These are phyloP conservation scores for Tanaodytes sp. DNA, from an alignment of 2,888 invertebrate species.

Conservation along the genomic window DNA sequence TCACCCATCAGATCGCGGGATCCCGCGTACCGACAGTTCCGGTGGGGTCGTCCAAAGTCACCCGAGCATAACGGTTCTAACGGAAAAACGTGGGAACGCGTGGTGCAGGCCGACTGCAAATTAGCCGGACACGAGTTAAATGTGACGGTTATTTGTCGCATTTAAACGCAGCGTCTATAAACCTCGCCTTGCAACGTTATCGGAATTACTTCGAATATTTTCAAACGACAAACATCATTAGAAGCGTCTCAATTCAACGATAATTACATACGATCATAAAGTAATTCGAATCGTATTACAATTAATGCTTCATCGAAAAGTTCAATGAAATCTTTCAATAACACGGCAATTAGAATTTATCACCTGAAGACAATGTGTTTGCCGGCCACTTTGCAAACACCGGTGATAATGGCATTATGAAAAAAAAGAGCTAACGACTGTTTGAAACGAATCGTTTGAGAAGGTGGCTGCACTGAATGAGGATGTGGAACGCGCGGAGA, in stretches of 20 bases:
- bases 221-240: no score
- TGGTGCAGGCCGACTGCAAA: constrained; percentile 45
- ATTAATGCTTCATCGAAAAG: no score
- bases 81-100: constrained; percentile 73
- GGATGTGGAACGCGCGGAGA: constrained; percentile 33
- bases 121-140: constrained; percentile 47
- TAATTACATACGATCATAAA: no score
- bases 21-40: constrained; percentile 68
- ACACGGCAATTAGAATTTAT: no score
- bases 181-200: background rate
- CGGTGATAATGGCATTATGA: no score
- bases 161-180: constrained; percentile 5
- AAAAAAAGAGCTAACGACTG: constrained; percentile 18
- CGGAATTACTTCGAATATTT: no score
- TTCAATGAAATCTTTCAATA: no score
- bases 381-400: no score
- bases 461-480: constrained; percentile 53
- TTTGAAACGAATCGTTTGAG: constrained; percentile 28
- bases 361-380: no score
- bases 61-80: constrained; percentile 69
- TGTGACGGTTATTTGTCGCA: constrained; percentile 45
- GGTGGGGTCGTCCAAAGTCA: constrained; percentile 71
- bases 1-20: constrained; percentile 54
- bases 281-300: no score
- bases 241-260: no score